Evolutionary conservation across 2,888 invertebrate species (phyloP).

Genomic region (Caenorhabditis sp.): DNA sequence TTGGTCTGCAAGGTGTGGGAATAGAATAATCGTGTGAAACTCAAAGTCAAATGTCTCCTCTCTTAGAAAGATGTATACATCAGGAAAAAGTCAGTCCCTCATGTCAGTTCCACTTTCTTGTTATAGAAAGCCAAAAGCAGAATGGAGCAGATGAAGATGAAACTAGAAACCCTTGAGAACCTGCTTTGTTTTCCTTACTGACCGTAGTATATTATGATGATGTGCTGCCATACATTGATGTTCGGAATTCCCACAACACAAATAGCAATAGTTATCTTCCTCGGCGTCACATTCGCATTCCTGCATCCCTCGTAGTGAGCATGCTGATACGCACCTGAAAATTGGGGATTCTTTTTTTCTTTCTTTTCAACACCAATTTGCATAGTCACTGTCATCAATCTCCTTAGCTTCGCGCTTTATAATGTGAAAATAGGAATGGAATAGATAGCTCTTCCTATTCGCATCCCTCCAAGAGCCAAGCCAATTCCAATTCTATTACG

Average conservation of each 20-base stretch:
- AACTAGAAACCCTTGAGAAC: conserved; percentile 38
- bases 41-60: too few relatives aligned
- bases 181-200: conserved; percentile 2
- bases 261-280: conserved; percentile 83
- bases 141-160: too few relatives aligned
- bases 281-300: conserved; percentile 82
- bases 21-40: too few relatives aligned
- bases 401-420: too few relatives aligned
- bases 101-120: too few relatives aligned
- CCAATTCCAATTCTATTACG: conserved; percentile 49
- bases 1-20: conserved; percentile 77
- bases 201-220: conserved; percentile 81
- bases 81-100: too few relatives aligned
- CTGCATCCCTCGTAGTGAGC: conserved; percentile 78
- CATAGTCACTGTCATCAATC: too few relatives aligned
- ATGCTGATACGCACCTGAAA: conserved; percentile 81
- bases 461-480: background rate
- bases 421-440: conserved; percentile 44
- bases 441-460: conserved; percentile 1
- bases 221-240: conserved; percentile 82
- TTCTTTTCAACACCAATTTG: conserved; percentile 7
- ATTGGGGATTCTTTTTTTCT: background rate
- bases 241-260: conserved; percentile 82
- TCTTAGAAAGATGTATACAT: conserved; percentile 37
- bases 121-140: background rate